Evolutionary conservation across 2,888 invertebrate species (phyloP).

Genomic region (Argyresthia goedartella): DNA sequence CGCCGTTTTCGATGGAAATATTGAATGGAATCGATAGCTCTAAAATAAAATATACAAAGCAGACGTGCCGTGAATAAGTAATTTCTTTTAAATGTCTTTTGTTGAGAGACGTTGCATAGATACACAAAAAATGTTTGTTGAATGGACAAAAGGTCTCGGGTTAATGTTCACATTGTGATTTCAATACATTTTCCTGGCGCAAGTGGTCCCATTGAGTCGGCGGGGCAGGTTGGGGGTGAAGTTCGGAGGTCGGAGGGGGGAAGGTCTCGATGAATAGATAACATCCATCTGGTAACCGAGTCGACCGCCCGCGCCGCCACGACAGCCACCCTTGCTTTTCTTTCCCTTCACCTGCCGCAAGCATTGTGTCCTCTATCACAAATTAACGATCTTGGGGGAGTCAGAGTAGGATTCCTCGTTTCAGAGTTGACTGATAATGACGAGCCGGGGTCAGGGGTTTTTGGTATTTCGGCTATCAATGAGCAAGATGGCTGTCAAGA

Average conservation of each 20-base stretch:
- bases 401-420: slow-evolving; percentile 22
- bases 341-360: slow-evolving; percentile 14
- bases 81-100: slow-evolving; percentile 52
- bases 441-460: neutral
- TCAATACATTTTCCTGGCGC: slow-evolving; percentile 59
- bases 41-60: slow-evolving; percentile 42
- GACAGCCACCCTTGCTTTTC: slow-evolving; percentile 4
- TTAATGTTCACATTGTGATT: slow-evolving; percentile 60
- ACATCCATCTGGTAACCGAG: slow-evolving; percentile 45
- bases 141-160: slow-evolving; percentile 49
- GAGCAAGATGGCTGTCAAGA: too few species aligned
- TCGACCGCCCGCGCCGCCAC: neutral
- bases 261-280: slow-evolving; percentile 57
- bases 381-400: slow-evolving; percentile 31
- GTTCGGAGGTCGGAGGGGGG: slow-evolving; percentile 22
- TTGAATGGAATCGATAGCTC: slow-evolving; percentile 28
- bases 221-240: neutral
- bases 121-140: slow-evolving; percentile 41
- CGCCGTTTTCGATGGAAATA: neutral
- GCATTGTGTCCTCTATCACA: slow-evolving; percentile 31
- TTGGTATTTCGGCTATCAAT: too few species aligned
- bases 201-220: slow-evolving; percentile 55
- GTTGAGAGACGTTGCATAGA: slow-evolving; percentile 46
- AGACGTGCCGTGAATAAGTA: slow-evolving; percentile 54
- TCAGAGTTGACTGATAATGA: slow-evolving; percentile 19